phyloP scores from a whole-genome alignment of 92 coral and sea anemone genomes.

The Palythoa caribaeorum region DNA sequence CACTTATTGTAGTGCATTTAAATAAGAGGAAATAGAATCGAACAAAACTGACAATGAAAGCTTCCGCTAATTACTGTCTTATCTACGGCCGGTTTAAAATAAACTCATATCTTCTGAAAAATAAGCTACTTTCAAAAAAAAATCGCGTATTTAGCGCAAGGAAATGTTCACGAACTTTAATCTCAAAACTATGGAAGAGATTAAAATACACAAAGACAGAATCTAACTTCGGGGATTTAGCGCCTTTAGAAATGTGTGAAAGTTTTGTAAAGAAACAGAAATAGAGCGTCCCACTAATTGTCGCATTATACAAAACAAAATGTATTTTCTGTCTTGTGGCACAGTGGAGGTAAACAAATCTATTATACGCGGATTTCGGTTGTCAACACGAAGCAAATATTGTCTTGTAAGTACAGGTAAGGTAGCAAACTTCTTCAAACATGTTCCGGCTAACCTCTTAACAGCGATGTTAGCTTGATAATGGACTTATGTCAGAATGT shows the following conservation, averaged over 20 bases:
- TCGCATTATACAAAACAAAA: constrained; percentile 4
- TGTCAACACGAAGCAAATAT: constrained; percentile 25
- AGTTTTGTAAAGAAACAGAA: constrained; percentile 25
- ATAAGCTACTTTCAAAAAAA: not conserved
- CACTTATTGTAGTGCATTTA: not conserved
- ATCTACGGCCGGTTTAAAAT: not conserved
- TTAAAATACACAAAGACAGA: not conserved
- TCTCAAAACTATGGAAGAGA: not conserved
- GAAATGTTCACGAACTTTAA: not conserved
- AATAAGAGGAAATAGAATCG: constrained; percentile 25
- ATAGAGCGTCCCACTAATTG: constrained; percentile 9
- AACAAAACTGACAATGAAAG: constrained; percentile 13
- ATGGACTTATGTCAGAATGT: constrained; percentile 18
- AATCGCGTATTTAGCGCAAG: not conserved
- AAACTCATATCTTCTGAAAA: not conserved
- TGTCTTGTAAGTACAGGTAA: not conserved
- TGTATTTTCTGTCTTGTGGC: constrained; percentile 5
- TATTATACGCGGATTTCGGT: constrained; percentile 2
- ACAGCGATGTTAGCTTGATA: constrained; percentile 16
- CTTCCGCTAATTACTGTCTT: constrained; percentile 44
- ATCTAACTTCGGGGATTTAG: not conserved
- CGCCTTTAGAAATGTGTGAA: constrained; percentile 15
- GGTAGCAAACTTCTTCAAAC: constrained; percentile 27
- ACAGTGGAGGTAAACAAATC: constrained; percentile 21
- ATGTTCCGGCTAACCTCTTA: constrained; percentile 1